Evolutionary conservation across 35 echinoderm and acorn worm genomes (phyloP), one percentile per base, ranked within the genome.

Genomic region (Ptychodera flava): DNA sequence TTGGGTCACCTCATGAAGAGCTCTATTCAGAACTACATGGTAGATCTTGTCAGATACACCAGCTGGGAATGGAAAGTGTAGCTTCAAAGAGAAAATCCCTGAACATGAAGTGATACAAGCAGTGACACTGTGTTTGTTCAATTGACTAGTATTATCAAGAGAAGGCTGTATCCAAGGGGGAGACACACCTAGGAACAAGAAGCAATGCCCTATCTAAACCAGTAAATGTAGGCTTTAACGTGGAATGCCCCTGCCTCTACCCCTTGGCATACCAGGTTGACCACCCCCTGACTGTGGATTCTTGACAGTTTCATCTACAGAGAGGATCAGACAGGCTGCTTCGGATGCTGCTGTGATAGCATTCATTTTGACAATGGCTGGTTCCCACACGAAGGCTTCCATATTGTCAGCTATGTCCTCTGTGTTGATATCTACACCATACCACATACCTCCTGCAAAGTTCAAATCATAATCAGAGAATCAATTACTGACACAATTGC

Each of bases 301-400:
- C 87, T 99, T 99, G 38, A 99, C 89, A 31, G 96, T 99, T 79
- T 99, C 96, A 38, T 99, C 96, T 15, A 99, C 96, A 0, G 96
- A 99, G 36, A 99, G 90, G 1, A 99, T 88, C 16, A 99, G 78
- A 85, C 96, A 99, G 1, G 93, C 93, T 22, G 96, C 96, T 79
- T 99, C 96, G 0, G 96, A 94, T 15, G 96, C 96, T 31, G 96
- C 96, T 1, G 96, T 99, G n/a, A 99, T 83, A 29, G 96, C 96
- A 53, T 99, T 99, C 28, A 94, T 99, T 85, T 99, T 99, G 77
- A 99, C 96, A 30, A 99, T 87, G 15, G 96, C 82, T 28, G 96
- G 96, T 83, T 99, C 96, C 96, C 96, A 99, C 28, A 99, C 96
- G 38, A 90, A 99, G 27, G 96, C 96, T 33, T 90, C 96, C 64